A percentile compares a stretch with the other conserved stretches of the same genome.
These are phyloP conservation scores for Amiota minor DNA, from an alignment of 2,888 invertebrate genomes.

Conservation along the genomic window DNA sequence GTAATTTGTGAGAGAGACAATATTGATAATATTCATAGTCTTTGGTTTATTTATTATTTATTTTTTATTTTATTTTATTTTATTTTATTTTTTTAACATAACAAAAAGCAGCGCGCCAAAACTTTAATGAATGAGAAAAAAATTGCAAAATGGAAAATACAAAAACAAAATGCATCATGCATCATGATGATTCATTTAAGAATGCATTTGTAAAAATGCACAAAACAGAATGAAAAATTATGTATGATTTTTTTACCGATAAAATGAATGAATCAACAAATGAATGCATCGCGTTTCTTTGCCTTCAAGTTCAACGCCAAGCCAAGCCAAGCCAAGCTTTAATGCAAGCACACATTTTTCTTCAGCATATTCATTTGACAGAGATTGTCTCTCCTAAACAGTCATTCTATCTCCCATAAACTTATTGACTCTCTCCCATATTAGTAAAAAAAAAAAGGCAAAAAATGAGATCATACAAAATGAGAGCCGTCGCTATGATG, in stretches of 20 bases:
- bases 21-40: too few species aligned
- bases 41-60: too few species aligned
- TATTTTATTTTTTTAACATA: too few species aligned
- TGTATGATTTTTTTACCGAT: background rate
- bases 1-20: too few species aligned
- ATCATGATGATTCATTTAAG: constrained; percentile 37
- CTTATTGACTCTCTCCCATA: background rate
- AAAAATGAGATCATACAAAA: constrained; percentile 1
- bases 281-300: background rate
- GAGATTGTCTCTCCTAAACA: too few species aligned
- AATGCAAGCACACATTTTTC: background rate
- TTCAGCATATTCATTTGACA: too few species aligned
- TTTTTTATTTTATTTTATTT: too few species aligned
- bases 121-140: background rate
- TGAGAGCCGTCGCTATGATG: background rate
- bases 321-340: background rate
- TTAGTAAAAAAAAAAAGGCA: background rate
- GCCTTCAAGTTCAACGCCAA: background rate
- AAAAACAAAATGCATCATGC: constrained; percentile 43
- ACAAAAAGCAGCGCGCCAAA: background rate
- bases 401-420: background rate
- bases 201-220: background rate
- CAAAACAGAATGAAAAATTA: too few species aligned
- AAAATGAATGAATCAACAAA: background rate
- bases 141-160: constrained; percentile 25